Percentiles rank a stretch among this genome's conserved stretches.
phyloP scores from a whole-genome alignment of 1,140 invertebrate species.

The Oreohelix idahoensis region DNA sequence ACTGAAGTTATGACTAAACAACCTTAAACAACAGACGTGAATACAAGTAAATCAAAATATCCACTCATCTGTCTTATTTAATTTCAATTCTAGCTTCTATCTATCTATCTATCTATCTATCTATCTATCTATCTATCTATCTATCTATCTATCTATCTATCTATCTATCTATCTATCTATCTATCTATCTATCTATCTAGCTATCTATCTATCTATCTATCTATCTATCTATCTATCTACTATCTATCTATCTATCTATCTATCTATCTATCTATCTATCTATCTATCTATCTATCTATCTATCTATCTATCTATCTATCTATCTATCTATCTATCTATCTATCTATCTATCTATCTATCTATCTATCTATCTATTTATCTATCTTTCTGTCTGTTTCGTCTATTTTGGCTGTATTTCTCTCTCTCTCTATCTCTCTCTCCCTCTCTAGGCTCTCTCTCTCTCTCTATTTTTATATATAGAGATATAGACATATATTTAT shows the following conservation, averaged over 20 bases:
- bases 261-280: not conserved
- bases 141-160: not conserved
- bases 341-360: not conserved
- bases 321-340: slow-evolving; percentile 6
- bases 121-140: slow-evolving; percentile 23
- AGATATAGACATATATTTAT: too few relatives aligned
- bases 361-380: slow-evolving; percentile 14
- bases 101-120: slow-evolving; percentile 24
- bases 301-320: not conserved
- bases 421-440: too few relatives aligned
- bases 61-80: too few relatives aligned
- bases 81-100: too few relatives aligned
- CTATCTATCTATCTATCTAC: not conserved
- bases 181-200: not conserved
- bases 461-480: too few relatives aligned
- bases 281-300: not conserved
- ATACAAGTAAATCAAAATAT: too few relatives aligned
- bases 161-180: not conserved
- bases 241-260: not conserved
- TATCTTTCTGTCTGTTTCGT: not conserved
- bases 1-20: too few relatives aligned
- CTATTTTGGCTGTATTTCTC: not conserved
- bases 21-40: too few relatives aligned
- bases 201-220: not conserved
- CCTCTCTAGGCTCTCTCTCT: too few relatives aligned